Evolutionary conservation across 2,888 invertebrate genomes (phyloP).

Genomic region (Sarcophaga carnaria): DNA sequence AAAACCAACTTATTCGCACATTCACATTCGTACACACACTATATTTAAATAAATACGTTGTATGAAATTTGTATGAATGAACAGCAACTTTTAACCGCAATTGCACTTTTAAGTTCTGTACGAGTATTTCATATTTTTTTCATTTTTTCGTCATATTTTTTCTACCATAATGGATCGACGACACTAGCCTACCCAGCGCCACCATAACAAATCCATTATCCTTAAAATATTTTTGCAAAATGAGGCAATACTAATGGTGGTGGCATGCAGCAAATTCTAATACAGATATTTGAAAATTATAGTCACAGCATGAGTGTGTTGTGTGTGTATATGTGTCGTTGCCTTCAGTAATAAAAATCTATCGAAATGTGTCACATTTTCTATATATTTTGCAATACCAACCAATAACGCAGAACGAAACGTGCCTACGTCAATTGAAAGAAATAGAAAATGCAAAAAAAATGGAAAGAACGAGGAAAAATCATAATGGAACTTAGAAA

Average conservation of each 20-base stretch:
- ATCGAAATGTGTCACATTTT: conserved; percentile 49
- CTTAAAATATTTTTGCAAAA: neutral
- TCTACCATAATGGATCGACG: conserved; percentile 34
- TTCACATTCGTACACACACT: neutral
- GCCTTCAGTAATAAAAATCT: conserved; percentile 51
- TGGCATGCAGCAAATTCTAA: neutral
- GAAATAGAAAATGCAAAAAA: neutral
- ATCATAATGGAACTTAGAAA: neutral
- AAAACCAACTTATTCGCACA: conserved; percentile 6
- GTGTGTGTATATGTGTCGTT: neutral
- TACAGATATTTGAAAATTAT: neutral
- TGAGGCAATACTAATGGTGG: neutral
- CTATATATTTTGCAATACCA: conserved; percentile 18
- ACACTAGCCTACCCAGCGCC: conserved; percentile 10
- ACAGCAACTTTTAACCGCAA: conserved; percentile 57
- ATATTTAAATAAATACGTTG: conserved; percentile 12
- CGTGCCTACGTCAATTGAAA: conserved; percentile 15
- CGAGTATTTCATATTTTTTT: neutral
- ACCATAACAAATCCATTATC: neutral
- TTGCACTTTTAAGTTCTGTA: conserved; percentile 60
- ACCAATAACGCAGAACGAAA: neutral
- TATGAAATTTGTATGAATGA: neutral
- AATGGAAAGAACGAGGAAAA: neutral
- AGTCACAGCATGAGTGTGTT: neutral
- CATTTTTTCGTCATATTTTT: conserved; percentile 8